Evolutionary conservation across 1,140 invertebrate species (phyloP).

Genomic region (Paralvinella palmiformis): DNA sequence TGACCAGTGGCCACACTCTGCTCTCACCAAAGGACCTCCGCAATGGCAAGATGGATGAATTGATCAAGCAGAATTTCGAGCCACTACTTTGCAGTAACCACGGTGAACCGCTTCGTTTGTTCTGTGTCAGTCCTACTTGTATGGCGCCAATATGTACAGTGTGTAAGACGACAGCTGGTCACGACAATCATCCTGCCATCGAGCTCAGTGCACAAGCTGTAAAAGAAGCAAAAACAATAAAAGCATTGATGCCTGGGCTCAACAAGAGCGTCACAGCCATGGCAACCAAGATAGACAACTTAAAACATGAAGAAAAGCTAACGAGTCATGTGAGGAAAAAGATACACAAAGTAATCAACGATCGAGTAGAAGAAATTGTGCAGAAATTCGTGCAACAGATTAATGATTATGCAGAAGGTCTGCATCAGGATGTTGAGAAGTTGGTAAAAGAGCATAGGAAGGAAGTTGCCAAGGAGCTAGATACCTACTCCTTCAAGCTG

Average conservation of each 20-base stretch:
- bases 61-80: slow-evolving; percentile 20
- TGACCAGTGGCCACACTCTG: slow-evolving; percentile 19
- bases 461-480: slow-evolving; percentile 5
- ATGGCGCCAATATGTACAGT: slow-evolving; percentile 22
- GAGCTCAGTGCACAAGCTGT: slow-evolving; percentile 16
- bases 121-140: slow-evolving; percentile 13
- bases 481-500: slow-evolving; percentile 9
- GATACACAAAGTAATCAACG: slow-evolving; percentile 19
- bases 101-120: slow-evolving; percentile 17
- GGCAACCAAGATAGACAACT: slow-evolving; percentile 11
- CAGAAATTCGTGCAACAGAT: slow-evolving; percentile 10
- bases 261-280: not conserved
- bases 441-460: slow-evolving; percentile 18
- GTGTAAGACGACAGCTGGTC: slow-evolving; percentile 20
- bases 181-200: slow-evolving; percentile 16
- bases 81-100: slow-evolving; percentile 22
- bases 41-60: slow-evolving; percentile 14
- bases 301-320: slow-evolving; percentile 17
- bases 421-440: slow-evolving; percentile 17
- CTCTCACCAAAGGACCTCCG: slow-evolving; percentile 12
- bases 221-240: slow-evolving; percentile 6
- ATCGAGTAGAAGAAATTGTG: slow-evolving; percentile 15
- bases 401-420: slow-evolving; percentile 13
- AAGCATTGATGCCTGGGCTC: not conserved
- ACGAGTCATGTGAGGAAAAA: slow-evolving; percentile 17